These are phyloP conservation scores for Gari tellinella DNA, from an alignment of 2,888 invertebrate genomes.

Conservation along the genomic window DNA sequence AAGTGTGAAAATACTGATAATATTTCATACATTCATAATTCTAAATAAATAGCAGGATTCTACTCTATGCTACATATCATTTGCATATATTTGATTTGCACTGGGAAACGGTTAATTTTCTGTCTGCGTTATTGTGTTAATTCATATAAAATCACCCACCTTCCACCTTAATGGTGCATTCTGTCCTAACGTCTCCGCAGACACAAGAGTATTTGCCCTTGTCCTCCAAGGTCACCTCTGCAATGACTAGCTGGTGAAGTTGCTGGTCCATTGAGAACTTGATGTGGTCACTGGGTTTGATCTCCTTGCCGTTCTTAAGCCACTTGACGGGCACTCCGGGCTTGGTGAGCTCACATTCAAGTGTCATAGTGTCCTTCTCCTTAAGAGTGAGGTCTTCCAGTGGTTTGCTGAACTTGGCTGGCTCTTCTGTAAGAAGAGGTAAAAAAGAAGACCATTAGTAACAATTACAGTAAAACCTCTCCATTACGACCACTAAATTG, in stretches of 20 bases:
- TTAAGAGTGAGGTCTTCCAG: constrained; percentile 65
- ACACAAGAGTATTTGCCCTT: constrained; percentile 78
- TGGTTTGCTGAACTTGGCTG: constrained; percentile 70
- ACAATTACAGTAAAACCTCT: too few relatives aligned
- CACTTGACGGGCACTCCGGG: constrained; percentile 89
- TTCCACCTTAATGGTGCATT: constrained; percentile 78
- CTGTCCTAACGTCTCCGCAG: constrained; percentile 72
- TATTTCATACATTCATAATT: too few relatives aligned
- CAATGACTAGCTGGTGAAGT: constrained; percentile 74
- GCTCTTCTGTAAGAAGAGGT: constrained; percentile 82
- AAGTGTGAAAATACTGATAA: too few relatives aligned
- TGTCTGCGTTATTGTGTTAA: too few relatives aligned
- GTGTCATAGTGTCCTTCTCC: constrained; percentile 85
- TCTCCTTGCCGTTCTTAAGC: constrained; percentile 91
- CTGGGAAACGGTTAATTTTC: too few relatives aligned
- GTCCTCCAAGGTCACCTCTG: constrained; percentile 75
- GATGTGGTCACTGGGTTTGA: constrained; percentile 92
- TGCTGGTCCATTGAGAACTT: constrained; percentile 91
- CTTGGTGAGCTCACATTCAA: constrained; percentile 74
- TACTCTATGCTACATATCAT: too few relatives aligned
- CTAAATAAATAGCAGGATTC: too few relatives aligned
- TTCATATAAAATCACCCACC: constrained; percentile 70
- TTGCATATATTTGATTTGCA: too few relatives aligned
- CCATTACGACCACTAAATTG: too few relatives aligned
- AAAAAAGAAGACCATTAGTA: too few relatives aligned